phyloP scores from a whole-genome alignment of 2,888 invertebrate genomes.

The Ophraella communa region DNA sequence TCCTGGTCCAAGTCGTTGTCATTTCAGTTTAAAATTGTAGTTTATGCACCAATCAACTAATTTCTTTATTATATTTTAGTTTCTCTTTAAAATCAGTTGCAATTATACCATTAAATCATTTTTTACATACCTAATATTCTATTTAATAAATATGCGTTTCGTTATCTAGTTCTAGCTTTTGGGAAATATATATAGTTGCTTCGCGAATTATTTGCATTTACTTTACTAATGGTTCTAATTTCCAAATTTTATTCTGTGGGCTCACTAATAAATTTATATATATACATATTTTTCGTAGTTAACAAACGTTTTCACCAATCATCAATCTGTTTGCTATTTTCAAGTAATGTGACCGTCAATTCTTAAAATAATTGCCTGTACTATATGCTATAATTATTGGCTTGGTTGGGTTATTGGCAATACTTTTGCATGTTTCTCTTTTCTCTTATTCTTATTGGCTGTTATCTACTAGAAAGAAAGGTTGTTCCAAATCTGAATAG shows the following conservation, averaged over 20 bases:
- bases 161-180: slow-evolving; percentile 18
- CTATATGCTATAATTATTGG: too few species aligned
- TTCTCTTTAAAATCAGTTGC: too few species aligned
- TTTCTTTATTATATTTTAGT: too few species aligned
- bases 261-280: slow-evolving; percentile 15
- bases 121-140: too few species aligned
- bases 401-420: too few species aligned
- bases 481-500: too few species aligned
- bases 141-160: background rate
- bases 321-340: slow-evolving; percentile 26
- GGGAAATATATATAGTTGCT: slow-evolving; percentile 8
- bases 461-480: too few species aligned
- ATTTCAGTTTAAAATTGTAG: too few species aligned
- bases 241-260: slow-evolving; percentile 3
- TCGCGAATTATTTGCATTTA: slow-evolving; percentile 6
- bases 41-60: too few species aligned
- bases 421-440: too few species aligned
- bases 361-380: slow-evolving; percentile 1
- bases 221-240: slow-evolving; percentile 14
- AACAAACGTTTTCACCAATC: slow-evolving; percentile 9
- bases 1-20: too few species aligned
- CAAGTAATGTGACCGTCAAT: slow-evolving; percentile 34
- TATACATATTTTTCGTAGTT: slow-evolving; percentile 10
- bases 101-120: slow-evolving; percentile 3
- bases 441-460: too few species aligned